Base-by-base conservation (phyloP, 2,113 vertebrate genomes). In the Pseudorectes ferrugineus region DNA sequence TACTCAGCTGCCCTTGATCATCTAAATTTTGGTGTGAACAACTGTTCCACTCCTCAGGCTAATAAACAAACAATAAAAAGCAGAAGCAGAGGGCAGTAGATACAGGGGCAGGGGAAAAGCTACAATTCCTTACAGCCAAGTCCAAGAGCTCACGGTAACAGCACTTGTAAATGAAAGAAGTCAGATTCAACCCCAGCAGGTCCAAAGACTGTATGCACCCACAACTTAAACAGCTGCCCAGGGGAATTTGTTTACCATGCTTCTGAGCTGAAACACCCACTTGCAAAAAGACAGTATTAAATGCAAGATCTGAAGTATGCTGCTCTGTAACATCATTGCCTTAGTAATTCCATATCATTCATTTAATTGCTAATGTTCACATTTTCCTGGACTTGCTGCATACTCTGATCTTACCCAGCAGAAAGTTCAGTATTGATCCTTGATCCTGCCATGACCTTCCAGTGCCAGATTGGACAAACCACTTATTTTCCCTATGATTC, bases 61-160 rank as follows among this genome's bases (percentile, higher is more conserved):
- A 45, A 48, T 22, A 73, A 70, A 22, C 2, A 40, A 93, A 12
- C 1, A 65, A 33, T 15, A 61, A 80, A 71, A 74, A 52, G 11
- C 20, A 83, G 22, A 90, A 62, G 15, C 11, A 78, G 46, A 71
- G 26, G 12, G 5, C 16, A 58, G 29, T 33, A 66, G 18, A 63
- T 67, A 19, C 1, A 33, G 23, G 8, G 7, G 3, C 11, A 40
- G 35, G 7, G 8, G 24, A 17, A 13, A 51, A 90, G 54, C 25
- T 40, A 20, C 16, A 59, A 4, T 22, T 74, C 55, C 8, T 71
- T 55, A 48, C 8, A 76, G 31, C 17, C 14, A 43, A 68, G 38
- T 57, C 10, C 1, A 2, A 85, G n/a, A 40, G 6, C 11, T 85
- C 26, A 33, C 0, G 0, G 22, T 26, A 76, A 40, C 0, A 1